A percentile compares a stretch with the other conserved stretches of the same genome.
These are phyloP conservation scores for Sebastes minor DNA, from an alignment of 2,797 vertebrate species.

Conservation along the genomic window DNA sequence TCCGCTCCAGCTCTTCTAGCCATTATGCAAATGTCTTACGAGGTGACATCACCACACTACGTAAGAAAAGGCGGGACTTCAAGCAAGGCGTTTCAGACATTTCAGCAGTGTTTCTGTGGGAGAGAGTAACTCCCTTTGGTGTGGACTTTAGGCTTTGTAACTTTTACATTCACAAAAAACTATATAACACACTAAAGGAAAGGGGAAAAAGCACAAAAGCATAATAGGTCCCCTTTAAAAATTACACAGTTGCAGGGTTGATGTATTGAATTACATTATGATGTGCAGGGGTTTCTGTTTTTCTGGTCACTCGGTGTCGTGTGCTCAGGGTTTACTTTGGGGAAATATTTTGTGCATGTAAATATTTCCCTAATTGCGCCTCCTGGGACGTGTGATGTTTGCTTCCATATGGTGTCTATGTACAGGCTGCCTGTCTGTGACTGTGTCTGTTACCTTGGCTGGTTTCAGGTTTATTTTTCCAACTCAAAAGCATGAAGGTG, in stretches of 20 bases:
- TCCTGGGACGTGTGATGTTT: slow-evolving; percentile 36
- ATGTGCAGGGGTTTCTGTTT: neutral
- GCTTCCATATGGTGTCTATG: neutral
- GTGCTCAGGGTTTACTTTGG: slow-evolving; percentile 26
- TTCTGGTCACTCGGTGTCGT: slow-evolving; percentile 9
- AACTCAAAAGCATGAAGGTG: neutral
- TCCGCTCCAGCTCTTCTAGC: too few species aligned
- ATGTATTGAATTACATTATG: neutral
- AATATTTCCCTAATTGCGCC: slow-evolving; percentile 59
- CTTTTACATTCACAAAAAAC: too few species aligned
- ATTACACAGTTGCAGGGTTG: neutral
- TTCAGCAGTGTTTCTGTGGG: too few species aligned
- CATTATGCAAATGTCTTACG: too few species aligned
- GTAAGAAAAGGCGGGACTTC: too few species aligned
- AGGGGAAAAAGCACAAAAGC: too few species aligned
- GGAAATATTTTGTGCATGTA: slow-evolving; percentile 41
- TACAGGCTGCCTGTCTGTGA: neutral
- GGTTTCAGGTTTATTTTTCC: slow-evolving; percentile 1
- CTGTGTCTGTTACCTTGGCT: neutral
- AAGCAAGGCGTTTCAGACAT: too few species aligned
- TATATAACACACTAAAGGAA: too few species aligned
- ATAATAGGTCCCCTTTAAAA: too few species aligned
- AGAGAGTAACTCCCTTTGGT: too few species aligned
- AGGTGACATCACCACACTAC: too few species aligned
- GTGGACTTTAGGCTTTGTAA: too few species aligned